Base-by-base conservation (phyloP, 2,888 invertebrate genomes). In the Euplagia quadripunctaria region DNA sequence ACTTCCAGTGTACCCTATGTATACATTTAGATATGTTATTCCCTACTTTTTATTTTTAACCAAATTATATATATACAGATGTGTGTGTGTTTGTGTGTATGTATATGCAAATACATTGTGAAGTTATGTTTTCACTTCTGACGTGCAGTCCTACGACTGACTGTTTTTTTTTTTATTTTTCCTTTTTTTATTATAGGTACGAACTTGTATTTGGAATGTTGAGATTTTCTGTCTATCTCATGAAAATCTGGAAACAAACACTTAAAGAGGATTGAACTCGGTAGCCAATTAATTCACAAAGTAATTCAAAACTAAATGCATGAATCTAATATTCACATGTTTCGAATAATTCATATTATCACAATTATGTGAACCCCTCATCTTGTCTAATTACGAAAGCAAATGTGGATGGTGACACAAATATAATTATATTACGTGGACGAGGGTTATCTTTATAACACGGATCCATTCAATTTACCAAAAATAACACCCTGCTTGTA, bases 361-460 rank as follows among this genome's bases (percentile, higher is more conserved):
- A 66, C 49, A 66, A 31, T 51, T 49, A 51, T 20, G n/a, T 52
- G 11, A 41, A 64, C 63, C 61, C 70, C 67, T 67, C 70, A 65
- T 72, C 55, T 68, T 66, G 52, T 70, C 43, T 68, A 70, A 74
- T 74, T 74, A 69, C 52, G 70, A 67, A 67, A 68, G 64, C 73
- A 66, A 70, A 52, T 63, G 66, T 42, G 41, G 70, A 58, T 31
- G 67, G 67, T 63, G 74, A 73, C 70, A 43, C 67, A 58, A 63
- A 68, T 64, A 64, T 72, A 72, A 73, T 73, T 74, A 74, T 68
- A 52, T 70, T 66, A 55, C 52, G 58, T 64, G 64, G 67, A 74
- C 46, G 65, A 74, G 70, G 74, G 74, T 74, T 63, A 49, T 61
- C 74, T 70, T 70, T 67, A 70, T 70, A 74, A 74, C 61, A 46